phyloP scores from a whole-genome alignment of 2,888 invertebrate genomes.

The Scrobipalpa costella region DNA sequence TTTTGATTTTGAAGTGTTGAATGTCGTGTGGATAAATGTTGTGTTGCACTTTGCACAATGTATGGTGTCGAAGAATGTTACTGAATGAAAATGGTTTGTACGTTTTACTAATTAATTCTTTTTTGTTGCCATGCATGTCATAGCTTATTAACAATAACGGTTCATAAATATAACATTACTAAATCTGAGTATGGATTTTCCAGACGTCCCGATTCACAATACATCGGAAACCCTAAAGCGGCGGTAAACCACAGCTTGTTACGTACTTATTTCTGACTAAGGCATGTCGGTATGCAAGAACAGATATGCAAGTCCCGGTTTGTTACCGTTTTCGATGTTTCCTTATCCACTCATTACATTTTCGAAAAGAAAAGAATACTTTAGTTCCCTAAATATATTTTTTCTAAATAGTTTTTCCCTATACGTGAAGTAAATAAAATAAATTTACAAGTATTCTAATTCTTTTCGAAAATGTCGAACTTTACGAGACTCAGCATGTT shows the following conservation, averaged over 20 bases:
- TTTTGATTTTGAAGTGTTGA: background rate
- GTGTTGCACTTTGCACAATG: background rate
- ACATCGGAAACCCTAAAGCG: background rate
- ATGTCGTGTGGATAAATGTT: background rate
- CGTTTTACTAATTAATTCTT: conserved; percentile 6
- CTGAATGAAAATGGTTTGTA: conserved; percentile 16
- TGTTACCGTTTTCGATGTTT: background rate
- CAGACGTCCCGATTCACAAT: background rate
- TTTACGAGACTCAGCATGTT: background rate
- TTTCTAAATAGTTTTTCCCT: too few species aligned
- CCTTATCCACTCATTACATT: background rate
- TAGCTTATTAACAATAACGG: background rate
- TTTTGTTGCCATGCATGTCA: conserved; percentile 18
- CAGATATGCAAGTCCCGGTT: background rate
- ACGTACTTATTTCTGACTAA: background rate
- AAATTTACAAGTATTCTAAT: too few species aligned
- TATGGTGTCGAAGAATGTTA: background rate
- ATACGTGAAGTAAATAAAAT: too few species aligned
- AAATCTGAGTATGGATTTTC: too few species aligned
- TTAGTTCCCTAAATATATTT: too few species aligned
- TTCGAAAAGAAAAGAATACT: background rate
- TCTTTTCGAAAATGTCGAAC: too few species aligned
- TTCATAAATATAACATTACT: too few species aligned
- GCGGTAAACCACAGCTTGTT: background rate
- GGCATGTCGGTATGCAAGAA: background rate